These are phyloP conservation scores for Druon quercuslanigerum DNA, from an alignment of 1,140 invertebrate genomes.

Conservation along the genomic window DNA sequence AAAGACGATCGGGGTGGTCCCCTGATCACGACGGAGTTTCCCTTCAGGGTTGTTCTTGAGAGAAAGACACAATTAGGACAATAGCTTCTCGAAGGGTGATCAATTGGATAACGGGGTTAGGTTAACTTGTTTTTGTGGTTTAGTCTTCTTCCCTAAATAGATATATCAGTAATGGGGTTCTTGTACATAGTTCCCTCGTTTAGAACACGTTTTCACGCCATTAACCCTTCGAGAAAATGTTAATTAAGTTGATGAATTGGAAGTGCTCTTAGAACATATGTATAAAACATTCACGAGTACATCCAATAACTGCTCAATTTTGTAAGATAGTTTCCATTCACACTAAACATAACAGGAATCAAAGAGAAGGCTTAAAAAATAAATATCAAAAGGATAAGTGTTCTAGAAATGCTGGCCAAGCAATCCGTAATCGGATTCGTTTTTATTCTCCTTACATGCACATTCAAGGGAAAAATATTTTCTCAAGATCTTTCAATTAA, in stretches of 20 bases:
- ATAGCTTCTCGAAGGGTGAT: constrained; percentile 64
- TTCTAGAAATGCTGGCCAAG: too few relatives aligned
- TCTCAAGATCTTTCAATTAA: too few relatives aligned
- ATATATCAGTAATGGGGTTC: constrained; percentile 52
- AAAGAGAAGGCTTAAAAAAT: too few relatives aligned
- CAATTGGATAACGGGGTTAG: constrained; percentile 68
- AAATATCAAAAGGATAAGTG: too few relatives aligned
- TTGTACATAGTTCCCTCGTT: constrained; percentile 9
- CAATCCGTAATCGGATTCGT: too few relatives aligned
- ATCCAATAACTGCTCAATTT: too few relatives aligned
- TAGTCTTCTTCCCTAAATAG: constrained; percentile 41
- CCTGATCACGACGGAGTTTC: background rate
- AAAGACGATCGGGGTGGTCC: background rate
- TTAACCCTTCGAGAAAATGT: background rate
- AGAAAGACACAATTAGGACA: constrained; percentile 65
- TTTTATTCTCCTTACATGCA: too few relatives aligned
- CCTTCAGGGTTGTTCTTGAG: constrained; percentile 26
- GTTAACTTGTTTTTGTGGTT: constrained; percentile 66
- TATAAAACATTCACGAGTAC: too few relatives aligned
- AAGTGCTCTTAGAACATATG: background rate
- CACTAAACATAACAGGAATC: too few relatives aligned
- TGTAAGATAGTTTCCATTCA: too few relatives aligned
- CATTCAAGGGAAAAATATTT: too few relatives aligned
- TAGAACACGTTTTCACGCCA: background rate
- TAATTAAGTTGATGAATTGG: constrained; percentile 8